phyloP scores from a whole-genome alignment of 2,797 vertebrate species.

The Alcedo atthis region DNA sequence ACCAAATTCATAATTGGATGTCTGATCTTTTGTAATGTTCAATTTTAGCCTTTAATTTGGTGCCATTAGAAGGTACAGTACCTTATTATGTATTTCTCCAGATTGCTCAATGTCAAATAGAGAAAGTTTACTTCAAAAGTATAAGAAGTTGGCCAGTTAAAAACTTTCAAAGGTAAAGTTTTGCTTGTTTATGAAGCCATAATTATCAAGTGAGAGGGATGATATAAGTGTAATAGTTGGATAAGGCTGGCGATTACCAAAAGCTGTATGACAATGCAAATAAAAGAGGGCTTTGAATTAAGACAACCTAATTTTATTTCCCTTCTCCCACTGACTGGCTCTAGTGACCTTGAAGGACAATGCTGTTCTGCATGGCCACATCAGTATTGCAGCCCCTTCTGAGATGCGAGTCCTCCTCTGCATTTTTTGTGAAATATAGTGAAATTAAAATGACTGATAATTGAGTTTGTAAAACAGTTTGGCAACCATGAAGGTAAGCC shows the following conservation, averaged over 20 bases:
- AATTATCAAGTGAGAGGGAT: neutral
- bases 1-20: accelerated
- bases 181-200: neutral
- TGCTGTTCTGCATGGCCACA: constrained; percentile 43
- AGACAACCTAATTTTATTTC: constrained; percentile 29
- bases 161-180: neutral
- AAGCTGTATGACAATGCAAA: constrained; percentile 5
- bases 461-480: neutral
- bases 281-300: constrained; percentile 26
- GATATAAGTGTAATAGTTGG: neutral
- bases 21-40: neutral
- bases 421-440: constrained; percentile 50
- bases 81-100: neutral
- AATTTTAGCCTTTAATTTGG: neutral
- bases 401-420: constrained; percentile 37
- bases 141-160: neutral
- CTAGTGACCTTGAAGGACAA: constrained; percentile 26
- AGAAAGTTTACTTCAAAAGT: neutral
- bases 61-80: neutral
- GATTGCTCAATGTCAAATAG: neutral
- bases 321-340: constrained; percentile 33
- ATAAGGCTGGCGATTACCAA: neutral
- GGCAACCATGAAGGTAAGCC: neutral
- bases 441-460: constrained; percentile 51
- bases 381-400: neutral